Percentiles rank a stretch among this genome's conserved stretches.
Conservation (phyloP, 2,888 invertebrate species). For the Mayetiola destructor region DNA sequence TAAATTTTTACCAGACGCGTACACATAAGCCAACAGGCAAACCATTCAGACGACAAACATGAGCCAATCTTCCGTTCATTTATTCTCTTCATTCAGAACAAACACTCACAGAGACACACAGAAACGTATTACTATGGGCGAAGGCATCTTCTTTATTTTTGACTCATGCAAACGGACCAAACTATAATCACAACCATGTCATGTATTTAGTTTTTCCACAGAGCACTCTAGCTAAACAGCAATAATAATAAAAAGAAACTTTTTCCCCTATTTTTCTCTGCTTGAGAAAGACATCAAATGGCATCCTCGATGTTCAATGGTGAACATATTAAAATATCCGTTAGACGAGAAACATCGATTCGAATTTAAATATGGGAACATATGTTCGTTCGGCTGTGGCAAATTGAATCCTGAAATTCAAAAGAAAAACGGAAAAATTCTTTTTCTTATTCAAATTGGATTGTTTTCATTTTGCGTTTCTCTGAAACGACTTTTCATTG, state of each 20-base stretch:
- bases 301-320: neutral
- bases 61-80: neutral
- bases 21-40: neutral
- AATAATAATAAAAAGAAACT: constrained; percentile 6
- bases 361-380: neutral
- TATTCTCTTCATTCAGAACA: no score
- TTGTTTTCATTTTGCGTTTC: no score
- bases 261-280: no score
- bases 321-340: neutral
- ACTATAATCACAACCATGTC: neutral
- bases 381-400: no score
- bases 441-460: no score
- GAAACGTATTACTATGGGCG: neutral
- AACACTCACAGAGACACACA: neutral
- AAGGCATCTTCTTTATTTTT: neutral
- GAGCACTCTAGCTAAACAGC: neutral
- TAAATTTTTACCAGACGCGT: no score
- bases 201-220: neutral
- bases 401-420: no score
- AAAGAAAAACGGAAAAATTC: no score
- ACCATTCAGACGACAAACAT: neutral
- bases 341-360: neutral
- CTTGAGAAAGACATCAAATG: constrained; percentile 10
- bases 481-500: no score
- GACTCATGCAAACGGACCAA: neutral